Evolutionary conservation across 2,113 vertebrate species (phyloP).

Genomic region (Peromyscus maniculatus): DNA sequence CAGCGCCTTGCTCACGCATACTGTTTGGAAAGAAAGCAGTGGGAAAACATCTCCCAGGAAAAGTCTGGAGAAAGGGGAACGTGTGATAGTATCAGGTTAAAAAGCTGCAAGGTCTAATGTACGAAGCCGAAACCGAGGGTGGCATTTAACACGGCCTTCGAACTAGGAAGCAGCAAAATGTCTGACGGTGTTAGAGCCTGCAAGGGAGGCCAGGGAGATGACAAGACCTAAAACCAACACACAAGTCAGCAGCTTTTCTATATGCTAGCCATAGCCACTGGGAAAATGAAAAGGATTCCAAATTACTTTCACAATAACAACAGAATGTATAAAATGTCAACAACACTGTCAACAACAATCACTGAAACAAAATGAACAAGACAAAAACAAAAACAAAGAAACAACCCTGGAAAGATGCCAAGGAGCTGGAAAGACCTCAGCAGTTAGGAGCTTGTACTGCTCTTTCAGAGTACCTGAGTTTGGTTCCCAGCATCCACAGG

Average conservation of each 20-base stretch:
- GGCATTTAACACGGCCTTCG: slow-evolving; percentile 11
- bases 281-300: background rate
- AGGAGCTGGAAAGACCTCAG: background rate
- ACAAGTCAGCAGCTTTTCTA: background rate
- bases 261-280: background rate
- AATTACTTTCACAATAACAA: background rate
- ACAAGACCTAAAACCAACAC: slow-evolving; percentile 4
- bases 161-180: background rate
- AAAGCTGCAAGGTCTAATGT: background rate
- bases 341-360: background rate
- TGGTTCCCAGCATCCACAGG: background rate
- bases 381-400: background rate
- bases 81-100: background rate
- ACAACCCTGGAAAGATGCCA: background rate
- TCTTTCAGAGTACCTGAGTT: background rate
- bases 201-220: background rate
- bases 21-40: background rate
- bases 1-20: background rate
- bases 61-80: background rate
- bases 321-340: background rate
- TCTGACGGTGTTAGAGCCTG: background rate
- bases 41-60: slow-evolving; percentile 12
- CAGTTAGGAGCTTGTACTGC: background rate
- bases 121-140: background rate
- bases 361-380: background rate